Evolutionary conservation across 2,888 invertebrate species (phyloP), one percentile per base, ranked within the genome.

Genomic region (Hypselothyrea guttata): DNA sequence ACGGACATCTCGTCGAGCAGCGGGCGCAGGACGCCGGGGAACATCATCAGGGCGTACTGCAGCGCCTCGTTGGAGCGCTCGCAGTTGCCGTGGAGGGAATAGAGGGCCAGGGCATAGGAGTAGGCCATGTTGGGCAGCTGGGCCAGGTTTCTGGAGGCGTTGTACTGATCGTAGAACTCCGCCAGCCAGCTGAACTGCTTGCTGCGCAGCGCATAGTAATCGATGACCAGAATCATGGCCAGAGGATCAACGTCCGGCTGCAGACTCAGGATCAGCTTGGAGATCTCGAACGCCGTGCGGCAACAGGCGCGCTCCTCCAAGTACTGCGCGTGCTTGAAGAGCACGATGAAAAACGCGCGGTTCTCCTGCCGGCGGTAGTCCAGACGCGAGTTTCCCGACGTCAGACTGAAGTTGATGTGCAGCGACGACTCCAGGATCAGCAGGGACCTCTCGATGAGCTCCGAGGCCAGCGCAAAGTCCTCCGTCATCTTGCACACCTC

Each of bases 121-220:
- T 94, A 96, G 0, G 95, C 94, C 91, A 96, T 95, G 88, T 97
- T 97, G n/a, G 97, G 97, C 58, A 97, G 90, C 88, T 95, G 95
- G 34, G 93, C 92, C 38, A 96, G 90, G 90, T 95, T 95, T 74
- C 94, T 92, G 44, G 91, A 88, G 4, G 77, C 86, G 74, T 94
- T 93, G 91, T 92, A 93, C 66, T 92, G 91, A 37, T 91, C 90
- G 57, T 90, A 92, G 59, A 91, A 91, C 84, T 93, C 88, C 86
- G 91, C 89, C 9, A 96, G 90, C 94, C 95, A 97, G 12, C 91
- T 90, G 84, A 93, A 94, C 89, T 96, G 94, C 55, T 92, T 92
- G 44, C 94, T 92, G 63, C 95, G 92, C 41, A 97, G 86, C 1
- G 97, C 96, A 88, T 96, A 96, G 85, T 95, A 95, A 89, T 97